Conservation (phyloP, 1,140 invertebrate species). For the Drosophila grimshawi region DNA sequence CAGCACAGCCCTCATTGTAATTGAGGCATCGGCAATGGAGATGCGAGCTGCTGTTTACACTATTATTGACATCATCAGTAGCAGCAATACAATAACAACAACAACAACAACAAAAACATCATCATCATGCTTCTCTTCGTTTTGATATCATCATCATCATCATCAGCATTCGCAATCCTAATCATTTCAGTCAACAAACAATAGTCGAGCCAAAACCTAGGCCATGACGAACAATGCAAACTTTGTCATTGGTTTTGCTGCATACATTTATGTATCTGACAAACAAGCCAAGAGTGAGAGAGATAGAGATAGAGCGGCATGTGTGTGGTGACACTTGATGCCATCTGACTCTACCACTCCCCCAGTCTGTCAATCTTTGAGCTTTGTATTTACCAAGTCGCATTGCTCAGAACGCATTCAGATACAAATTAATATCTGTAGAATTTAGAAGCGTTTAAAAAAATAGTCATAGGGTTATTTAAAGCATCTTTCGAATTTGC, state of each 20-base stretch:
- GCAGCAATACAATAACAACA: slow-evolving; percentile 4
- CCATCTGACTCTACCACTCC: too few species aligned
- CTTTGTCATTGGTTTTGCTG: slow-evolving; percentile 63
- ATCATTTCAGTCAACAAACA: slow-evolving; percentile 42
- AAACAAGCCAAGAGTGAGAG: not conserved
- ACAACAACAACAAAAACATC: slow-evolving; percentile 14
- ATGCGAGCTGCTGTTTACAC: slow-evolving; percentile 68
- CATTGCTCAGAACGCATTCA: too few species aligned
- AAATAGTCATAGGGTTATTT: too few species aligned
- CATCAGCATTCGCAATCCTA: slow-evolving; percentile 5
- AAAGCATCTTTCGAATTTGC: too few species aligned
- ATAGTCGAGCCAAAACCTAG: slow-evolving; percentile 14
- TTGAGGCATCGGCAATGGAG: slow-evolving; percentile 28
- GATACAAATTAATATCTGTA: too few species aligned
- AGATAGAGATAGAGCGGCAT: too few species aligned
- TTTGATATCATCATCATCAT: slow-evolving; percentile 56
- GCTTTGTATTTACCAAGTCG: too few species aligned
- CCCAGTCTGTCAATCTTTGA: too few species aligned
- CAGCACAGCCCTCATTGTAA: not conserved
- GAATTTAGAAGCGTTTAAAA: too few species aligned
- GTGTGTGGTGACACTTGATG: too few species aligned
- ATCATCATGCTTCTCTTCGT: slow-evolving; percentile 10
- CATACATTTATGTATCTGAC: slow-evolving; percentile 41
- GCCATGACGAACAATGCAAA: slow-evolving; percentile 71
- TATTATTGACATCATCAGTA: slow-evolving; percentile 67